These are phyloP conservation scores for Sebastes schlegelii DNA, from an alignment of 2,113 vertebrate genomes.

Conservation along the genomic window DNA sequence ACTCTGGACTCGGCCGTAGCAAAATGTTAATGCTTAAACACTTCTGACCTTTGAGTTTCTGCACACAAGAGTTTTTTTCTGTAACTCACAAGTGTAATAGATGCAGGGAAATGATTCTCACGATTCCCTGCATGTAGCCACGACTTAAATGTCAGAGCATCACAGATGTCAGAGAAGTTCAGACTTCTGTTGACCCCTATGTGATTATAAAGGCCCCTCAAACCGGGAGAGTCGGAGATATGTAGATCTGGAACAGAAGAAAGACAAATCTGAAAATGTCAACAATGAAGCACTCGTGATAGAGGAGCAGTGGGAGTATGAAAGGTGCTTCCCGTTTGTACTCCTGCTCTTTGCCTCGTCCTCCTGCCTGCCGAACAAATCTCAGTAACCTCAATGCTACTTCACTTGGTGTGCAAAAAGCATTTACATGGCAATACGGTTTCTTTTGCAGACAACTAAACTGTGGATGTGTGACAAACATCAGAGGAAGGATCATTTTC, in stretches of 20 bases:
- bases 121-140: slow-evolving; percentile 41
- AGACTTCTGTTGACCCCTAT: slow-evolving; percentile 42
- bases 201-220: slow-evolving; percentile 41
- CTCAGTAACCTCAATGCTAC: slow-evolving; percentile 3
- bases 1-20: neutral
- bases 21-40: slow-evolving; percentile 24
- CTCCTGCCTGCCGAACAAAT: slow-evolving; percentile 9
- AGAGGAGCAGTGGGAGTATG: neutral
- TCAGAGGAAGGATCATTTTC: neutral
- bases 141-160: slow-evolving; percentile 64
- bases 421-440: neutral
- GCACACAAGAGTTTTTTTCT: neutral
- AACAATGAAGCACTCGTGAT: slow-evolving; percentile 17
- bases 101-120: slow-evolving; percentile 34
- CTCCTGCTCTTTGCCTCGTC: neutral
- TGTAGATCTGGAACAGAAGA: slow-evolving; percentile 34
- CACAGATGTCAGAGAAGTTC: slow-evolving; percentile 32
- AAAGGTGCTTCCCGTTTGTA: neutral
- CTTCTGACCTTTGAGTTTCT: slow-evolving; percentile 57
- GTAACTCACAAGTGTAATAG: slow-evolving; percentile 10
- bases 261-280: slow-evolving; percentile 52
- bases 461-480: neutral
- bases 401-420: neutral
- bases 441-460: slow-evolving; percentile 32
- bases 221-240: slow-evolving; percentile 34